phyloP scores from a whole-genome alignment of 2,797 vertebrate species.

The Capromys pilorides region DNA sequence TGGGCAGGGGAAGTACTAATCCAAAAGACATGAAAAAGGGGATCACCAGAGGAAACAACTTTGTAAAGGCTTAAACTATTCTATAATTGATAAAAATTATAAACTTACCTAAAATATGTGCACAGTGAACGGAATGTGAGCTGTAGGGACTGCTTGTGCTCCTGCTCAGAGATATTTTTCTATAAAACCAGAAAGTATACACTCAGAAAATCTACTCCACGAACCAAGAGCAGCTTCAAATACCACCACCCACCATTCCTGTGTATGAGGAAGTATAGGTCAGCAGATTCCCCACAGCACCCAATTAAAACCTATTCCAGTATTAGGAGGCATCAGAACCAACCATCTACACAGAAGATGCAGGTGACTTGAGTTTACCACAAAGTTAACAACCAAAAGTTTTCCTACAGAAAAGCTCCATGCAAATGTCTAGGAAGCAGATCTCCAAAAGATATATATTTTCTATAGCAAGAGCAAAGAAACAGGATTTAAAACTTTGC shows the following conservation, averaged over 20 bases:
- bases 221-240: neutral
- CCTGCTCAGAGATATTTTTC: conserved; percentile 95
- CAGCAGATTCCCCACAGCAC: neutral
- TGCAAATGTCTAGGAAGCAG: neutral
- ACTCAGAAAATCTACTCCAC: conserved; percentile 56
- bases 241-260: neutral
- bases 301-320: neutral
- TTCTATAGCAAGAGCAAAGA: neutral
- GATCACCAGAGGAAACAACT: neutral
- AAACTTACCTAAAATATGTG: conserved; percentile 95
- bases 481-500: neutral
- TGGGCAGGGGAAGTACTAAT: neutral
- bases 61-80: neutral
- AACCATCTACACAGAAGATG: neutral
- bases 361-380: neutral
- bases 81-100: neutral
- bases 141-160: conserved; percentile 93
- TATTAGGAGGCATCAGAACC: neutral
- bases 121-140: conserved; percentile 96
- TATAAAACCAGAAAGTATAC: conserved; percentile 82
- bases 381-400: neutral
- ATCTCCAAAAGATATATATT: neutral
- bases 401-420: neutral
- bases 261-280: neutral
- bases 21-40: conserved; percentile 20